Evolutionary conservation across 2,888 invertebrate genomes (phyloP), one percentile per base, ranked within the genome.

Genomic region (Panopea generosa): DNA sequence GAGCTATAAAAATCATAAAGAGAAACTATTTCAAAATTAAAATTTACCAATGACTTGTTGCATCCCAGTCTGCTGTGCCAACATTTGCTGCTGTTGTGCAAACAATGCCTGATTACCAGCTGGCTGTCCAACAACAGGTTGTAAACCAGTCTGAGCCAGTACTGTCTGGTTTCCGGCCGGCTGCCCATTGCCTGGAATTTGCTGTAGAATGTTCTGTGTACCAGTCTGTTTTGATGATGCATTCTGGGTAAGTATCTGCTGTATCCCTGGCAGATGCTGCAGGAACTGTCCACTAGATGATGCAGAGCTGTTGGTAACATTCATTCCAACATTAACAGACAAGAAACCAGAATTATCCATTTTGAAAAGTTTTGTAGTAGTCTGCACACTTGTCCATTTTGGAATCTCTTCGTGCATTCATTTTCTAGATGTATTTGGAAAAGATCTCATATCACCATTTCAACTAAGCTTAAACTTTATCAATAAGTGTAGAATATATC

Each of bases 291-390:
- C 76, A 24, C 63, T 76, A n/a, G 70, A 55, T 45, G 73, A 61
- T 33, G 66, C 62, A 20, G 57, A 33, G 56, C 73, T 80, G 50
- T 60, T 76, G 16, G 72, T 71, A 43, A 69, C 70, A 63, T 78
- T 78, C 73, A 78, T 70, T 26, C 78, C 73, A 66, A 78, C 65
- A 45, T 78, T 78, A n/a, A 74, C 45, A 14, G 73, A 52, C 14
- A 78, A 38, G 61, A 78, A 70, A 18, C 78, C 78, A 40, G 73
- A 67, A 70, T 74, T 78, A 78, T 78, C 70, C 78, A 78, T 78
- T 71, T 49, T 66, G 67, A 55, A 60, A 68, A 26, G 61, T 68
- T 49, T 60, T 68, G 16, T 60, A 26, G 24, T 38, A 50, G 29
- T 67, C 47, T 4, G 20, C 16, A 26, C 6, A 6, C 27, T 33